phyloP scores from a whole-genome alignment of 2,113 vertebrate genomes.

The Pomatostomus ruficeps region DNA sequence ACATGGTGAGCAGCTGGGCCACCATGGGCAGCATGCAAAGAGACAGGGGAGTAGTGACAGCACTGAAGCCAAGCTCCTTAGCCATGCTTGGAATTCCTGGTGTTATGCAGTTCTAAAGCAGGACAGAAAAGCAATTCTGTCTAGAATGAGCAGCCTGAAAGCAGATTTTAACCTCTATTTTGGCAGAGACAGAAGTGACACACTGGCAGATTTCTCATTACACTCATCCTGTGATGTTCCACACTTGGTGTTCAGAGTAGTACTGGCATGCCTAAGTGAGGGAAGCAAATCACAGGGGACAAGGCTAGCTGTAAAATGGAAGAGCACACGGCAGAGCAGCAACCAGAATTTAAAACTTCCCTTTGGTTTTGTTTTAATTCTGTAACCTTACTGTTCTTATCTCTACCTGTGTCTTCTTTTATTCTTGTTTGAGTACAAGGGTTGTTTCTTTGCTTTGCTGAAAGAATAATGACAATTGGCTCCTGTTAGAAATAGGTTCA shows the following conservation, averaged over 20 bases:
- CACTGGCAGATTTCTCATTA: constrained; percentile 36
- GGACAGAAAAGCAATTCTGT: background rate
- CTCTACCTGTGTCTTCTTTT: background rate
- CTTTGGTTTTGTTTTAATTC: background rate
- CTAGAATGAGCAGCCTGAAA: constrained; percentile 12
- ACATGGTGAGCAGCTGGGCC: background rate
- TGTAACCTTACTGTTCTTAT: background rate
- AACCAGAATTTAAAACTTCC: background rate
- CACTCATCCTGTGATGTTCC: background rate
- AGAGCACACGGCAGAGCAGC: background rate
- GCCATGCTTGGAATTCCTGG: background rate
- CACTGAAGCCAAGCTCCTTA: background rate
- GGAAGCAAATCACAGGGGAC: background rate
- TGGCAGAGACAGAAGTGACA: constrained; percentile 9
- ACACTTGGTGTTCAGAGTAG: background rate
- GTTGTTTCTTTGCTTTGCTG: background rate
- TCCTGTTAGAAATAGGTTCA: constrained; percentile 26
- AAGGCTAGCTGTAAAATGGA: background rate
- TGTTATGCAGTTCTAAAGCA: background rate
- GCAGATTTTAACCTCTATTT: constrained; percentile 44
- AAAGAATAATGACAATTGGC: background rate
- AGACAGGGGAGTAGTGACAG: background rate
- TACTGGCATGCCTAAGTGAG: background rate
- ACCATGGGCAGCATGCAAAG: background rate
- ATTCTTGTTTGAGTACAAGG: background rate